A percentile compares a stretch with the other conserved stretches of the same genome.
These are phyloP conservation scores for Talpa occidentalis DNA, from an alignment of 2,113 vertebrate species.

Conservation along the genomic window DNA sequence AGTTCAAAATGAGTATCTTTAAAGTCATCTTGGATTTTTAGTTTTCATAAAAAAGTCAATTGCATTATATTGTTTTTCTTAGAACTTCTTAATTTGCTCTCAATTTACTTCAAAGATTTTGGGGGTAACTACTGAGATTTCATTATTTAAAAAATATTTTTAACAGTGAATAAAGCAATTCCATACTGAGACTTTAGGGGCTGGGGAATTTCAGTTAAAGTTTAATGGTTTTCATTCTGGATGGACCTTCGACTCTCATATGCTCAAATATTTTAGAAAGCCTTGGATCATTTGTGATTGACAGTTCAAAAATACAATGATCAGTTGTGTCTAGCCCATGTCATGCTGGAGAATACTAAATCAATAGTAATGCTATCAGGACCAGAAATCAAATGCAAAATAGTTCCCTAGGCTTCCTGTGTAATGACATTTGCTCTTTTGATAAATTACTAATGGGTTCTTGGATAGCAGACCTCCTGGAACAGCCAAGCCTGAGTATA, in stretches of 20 bases:
- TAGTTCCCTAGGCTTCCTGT: constrained; percentile 87
- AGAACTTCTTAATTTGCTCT: neutral
- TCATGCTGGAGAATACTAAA: constrained; percentile 87
- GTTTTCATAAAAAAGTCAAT: neutral
- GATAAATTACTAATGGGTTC: constrained; percentile 90
- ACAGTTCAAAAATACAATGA: constrained; percentile 88
- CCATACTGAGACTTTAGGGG: neutral
- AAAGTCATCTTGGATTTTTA: neutral
- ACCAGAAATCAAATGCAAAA: constrained; percentile 92
- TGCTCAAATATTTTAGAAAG: constrained; percentile 77
- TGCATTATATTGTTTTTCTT: neutral
- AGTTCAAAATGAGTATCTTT: neutral
- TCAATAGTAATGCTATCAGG: constrained; percentile 92
- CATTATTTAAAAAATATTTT: neutral
- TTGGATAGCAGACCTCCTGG: constrained; percentile 78
- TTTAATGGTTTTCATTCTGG: constrained; percentile 45
- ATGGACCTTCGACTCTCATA: neutral
- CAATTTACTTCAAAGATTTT: constrained; percentile 7
- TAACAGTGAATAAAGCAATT: neutral
- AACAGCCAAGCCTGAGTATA: constrained; percentile 66
- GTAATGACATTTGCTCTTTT: constrained; percentile 89
- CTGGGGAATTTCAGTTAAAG: constrained; percentile 66
- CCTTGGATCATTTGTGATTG: constrained; percentile 87
- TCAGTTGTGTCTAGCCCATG: constrained; percentile 88
- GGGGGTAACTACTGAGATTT: constrained; percentile 11